Conservation (phyloP, 2,888 invertebrate species). For the Harpalus rufipes region DNA sequence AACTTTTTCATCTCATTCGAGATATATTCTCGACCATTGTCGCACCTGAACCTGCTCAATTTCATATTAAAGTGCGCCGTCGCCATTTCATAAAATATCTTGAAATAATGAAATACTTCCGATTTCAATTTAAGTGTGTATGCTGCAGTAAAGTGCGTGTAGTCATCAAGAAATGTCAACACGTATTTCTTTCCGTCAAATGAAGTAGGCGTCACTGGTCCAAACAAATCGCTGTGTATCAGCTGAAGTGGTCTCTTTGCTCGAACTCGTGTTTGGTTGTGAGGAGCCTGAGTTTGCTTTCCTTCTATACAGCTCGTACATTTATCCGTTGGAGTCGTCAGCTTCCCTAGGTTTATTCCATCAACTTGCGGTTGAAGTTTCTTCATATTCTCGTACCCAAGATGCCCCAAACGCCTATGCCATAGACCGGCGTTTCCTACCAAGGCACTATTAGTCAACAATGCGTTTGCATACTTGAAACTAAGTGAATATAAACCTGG, state of each 20-base stretch:
- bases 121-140: too few relatives aligned
- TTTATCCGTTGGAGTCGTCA: conserved; percentile 56
- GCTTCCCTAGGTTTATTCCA: conserved; percentile 11
- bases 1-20: too few relatives aligned
- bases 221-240: too few relatives aligned
- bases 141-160: too few relatives aligned
- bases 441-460: conserved; percentile 10
- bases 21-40: conserved; percentile 73
- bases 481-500: conserved; percentile 15
- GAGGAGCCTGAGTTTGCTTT: conserved; percentile 68
- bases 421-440: conserved; percentile 57
- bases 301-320: conserved; percentile 68
- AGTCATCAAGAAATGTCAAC: too few relatives aligned
- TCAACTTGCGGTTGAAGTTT: conserved; percentile 57
- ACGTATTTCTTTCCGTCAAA: conserved; percentile 67
- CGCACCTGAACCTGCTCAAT: conserved; percentile 70
- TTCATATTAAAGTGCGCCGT: conserved; percentile 69
- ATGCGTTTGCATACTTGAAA: conserved; percentile 1
- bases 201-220: too few relatives aligned
- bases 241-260: too few relatives aligned
- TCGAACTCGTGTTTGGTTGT: conserved; percentile 63
- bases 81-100: conserved; percentile 13
- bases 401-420: conserved; percentile 67
- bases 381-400: conserved; percentile 65
- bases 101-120: conserved; percentile 66